Conservation (phyloP, 1,140 invertebrate genomes). For the Dendroctonus ponderosae region DNA sequence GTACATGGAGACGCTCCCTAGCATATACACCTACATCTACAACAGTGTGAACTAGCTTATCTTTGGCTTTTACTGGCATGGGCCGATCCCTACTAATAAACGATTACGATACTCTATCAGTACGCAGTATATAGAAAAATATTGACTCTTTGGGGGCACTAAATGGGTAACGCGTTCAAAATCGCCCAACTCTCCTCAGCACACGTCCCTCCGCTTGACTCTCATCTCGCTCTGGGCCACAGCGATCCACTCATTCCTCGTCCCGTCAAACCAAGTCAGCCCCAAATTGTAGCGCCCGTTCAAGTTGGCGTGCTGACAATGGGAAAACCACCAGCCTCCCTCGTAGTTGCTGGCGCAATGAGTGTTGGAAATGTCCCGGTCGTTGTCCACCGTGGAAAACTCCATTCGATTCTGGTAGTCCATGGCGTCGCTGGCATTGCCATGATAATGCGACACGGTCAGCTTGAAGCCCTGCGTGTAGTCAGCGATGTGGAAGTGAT, state of each 20-base stretch:
- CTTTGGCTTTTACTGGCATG: constrained; percentile 31
- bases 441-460: constrained; percentile 72
- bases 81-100: background rate
- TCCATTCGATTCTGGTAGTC: constrained; percentile 86
- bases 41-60: constrained; percentile 25
- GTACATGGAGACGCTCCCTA: constrained; percentile 2
- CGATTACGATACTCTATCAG: background rate
- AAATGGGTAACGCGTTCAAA: background rate
- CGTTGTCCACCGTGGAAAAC: constrained; percentile 82
- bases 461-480: constrained; percentile 75
- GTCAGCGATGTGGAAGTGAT: constrained; percentile 67
- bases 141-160: background rate
- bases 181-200: constrained; percentile 36
- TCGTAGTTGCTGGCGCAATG: constrained; percentile 86
- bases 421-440: constrained; percentile 83
- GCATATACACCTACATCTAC: background rate
- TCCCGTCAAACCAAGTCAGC: constrained; percentile 84
- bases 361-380: constrained; percentile 81
- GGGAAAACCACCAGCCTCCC: constrained; percentile 88
- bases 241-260: constrained; percentile 83
- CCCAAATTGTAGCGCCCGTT: constrained; percentile 87
- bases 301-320: constrained; percentile 91
- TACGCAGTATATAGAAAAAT: background rate
- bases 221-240: constrained; percentile 81
- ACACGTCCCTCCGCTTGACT: constrained; percentile 60